Evolutionary conservation across 1,140 invertebrate species (phyloP), one percentile per base, ranked within the genome.

Genomic region (Drosophila lacteicornis): DNA sequence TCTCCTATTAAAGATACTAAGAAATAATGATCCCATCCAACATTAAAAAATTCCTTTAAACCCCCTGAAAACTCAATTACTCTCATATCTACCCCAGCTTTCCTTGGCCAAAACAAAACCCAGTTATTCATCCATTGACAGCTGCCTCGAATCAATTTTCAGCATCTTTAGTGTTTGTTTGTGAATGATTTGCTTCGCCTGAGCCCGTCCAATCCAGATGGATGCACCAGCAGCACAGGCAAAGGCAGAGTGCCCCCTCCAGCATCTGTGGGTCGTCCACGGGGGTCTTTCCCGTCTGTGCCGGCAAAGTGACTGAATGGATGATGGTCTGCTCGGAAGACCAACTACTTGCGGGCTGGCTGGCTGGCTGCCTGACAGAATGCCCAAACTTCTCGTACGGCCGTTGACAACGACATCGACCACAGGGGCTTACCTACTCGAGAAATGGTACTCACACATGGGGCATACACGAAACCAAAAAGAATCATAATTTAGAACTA

Each of bases 381-480:
- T 80, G 58, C 51, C 81, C 67, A 67, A 87, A 82, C 79, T 87
- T 88, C 80, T 74, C 43, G 74, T 63, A 59, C 22, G 61, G 38
- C 46, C 38, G 77, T 67, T 69, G 74, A 75, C 78, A 75, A 61
- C 61, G 51, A 55, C 80, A 74, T 59, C 58, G 59, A 50, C 66
- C 57, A 59, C 60, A 17, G 40, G 43, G 42, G 63, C 47, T 62
- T 62, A 49, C 55, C 58, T 57, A 50, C 49, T 43, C 43, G 43
- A 15, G 43, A 15, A 59, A 19, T 47, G 17, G 30, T n/a, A 38
- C 27, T 38, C 42, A 38, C 42, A 50, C 49, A 13, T 36, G 13
- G 33, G 19, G 19, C 2, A 15, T 55, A 55, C 33, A 55, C 33
- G 7, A 2, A 22, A 15, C 12, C 13, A 22, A 55, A 55, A 22